Base-by-base conservation (phyloP, 2,113 vertebrate species). In the Esox niger region DNA sequence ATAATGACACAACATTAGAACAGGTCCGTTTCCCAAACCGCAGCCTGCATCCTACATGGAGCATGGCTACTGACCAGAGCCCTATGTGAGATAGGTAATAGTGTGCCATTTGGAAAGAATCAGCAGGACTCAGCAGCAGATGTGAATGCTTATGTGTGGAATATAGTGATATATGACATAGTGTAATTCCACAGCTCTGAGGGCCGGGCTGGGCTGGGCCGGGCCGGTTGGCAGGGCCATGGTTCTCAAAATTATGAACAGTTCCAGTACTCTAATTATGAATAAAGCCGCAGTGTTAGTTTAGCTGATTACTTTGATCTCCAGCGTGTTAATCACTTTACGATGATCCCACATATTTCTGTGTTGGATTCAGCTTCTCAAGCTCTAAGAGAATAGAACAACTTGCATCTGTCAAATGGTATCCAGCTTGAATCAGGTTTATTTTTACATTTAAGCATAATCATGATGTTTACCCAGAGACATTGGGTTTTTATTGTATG, bases 131-230 rank as follows among this genome's bases (percentile, higher is more conserved):
- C 38, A 47, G 74, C 13, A 47, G 74, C 81, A 86, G 79, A 63
- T 89, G 89, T 85, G 84, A 87, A 86, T 84, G 74, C 83, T 90
- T 85, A 79, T 56, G 32, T 43, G 67, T 43, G 38, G 69, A 78
- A 74, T 67, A 46, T 69, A 31, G 59, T 76, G 72, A 59, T n/a
- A 81, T 81, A 78, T 81, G 79, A 81, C 72, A 81, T 72, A 70
- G 77, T 43, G 29, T 82, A 69, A 84, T 69, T 81, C 68, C 76
- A 84, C 82, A n/a, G n/a, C 5, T 86, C 76, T 81, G 66, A 83
- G 83, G 86, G 86, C 77, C 80, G 61, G 49, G 71, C 67, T 49
- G 35, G 64, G 71, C 58, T 64, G 74, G 79, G 71, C 32, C 32
- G 13, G 17, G 38, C 13, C 3, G 38, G 38, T 43, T 43, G 38